Evolutionary conservation across 2,888 invertebrate species (phyloP).

Genomic region (Geophilus truncorum): DNA sequence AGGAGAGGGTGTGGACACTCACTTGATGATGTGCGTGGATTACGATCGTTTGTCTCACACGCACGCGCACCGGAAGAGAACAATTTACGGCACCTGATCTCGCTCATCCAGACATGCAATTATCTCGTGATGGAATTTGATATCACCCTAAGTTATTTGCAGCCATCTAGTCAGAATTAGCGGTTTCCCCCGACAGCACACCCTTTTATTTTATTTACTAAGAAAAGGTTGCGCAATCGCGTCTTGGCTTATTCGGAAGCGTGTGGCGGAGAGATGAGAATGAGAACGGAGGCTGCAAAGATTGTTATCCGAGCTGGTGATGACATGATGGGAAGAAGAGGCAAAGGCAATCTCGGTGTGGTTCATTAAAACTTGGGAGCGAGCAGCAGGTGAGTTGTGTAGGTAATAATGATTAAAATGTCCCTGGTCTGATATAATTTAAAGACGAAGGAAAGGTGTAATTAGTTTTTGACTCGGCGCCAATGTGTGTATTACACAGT

Average conservation of each 20-base stretch:
- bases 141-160: not conserved
- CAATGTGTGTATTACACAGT: constrained; percentile 24
- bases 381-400: constrained; percentile 27
- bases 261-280: not conserved
- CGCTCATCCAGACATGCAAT: not conserved
- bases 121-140: constrained; percentile 5
- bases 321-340: constrained; percentile 6
- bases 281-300: constrained; percentile 2
- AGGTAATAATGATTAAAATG: constrained; percentile 27
- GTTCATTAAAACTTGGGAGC: constrained; percentile 18
- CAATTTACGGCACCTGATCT: constrained; percentile 13
- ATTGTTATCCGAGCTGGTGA: constrained; percentile 22
- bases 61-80: not conserved
- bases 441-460: constrained; percentile 18
- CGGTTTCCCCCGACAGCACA: not conserved
- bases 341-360: constrained; percentile 1
- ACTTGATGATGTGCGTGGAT: constrained; percentile 15
- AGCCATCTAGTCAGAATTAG: not conserved
- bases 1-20: not conserved
- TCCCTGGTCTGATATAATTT: constrained; percentile 19
- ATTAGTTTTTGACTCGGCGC: constrained; percentile 23
- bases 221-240: not conserved
- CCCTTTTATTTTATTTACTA: not conserved
- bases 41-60: constrained; percentile 24
- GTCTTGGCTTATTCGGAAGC: not conserved